Conservation (phyloP, 2,888 invertebrate genomes). For the Endotricha flammealis region DNA sequence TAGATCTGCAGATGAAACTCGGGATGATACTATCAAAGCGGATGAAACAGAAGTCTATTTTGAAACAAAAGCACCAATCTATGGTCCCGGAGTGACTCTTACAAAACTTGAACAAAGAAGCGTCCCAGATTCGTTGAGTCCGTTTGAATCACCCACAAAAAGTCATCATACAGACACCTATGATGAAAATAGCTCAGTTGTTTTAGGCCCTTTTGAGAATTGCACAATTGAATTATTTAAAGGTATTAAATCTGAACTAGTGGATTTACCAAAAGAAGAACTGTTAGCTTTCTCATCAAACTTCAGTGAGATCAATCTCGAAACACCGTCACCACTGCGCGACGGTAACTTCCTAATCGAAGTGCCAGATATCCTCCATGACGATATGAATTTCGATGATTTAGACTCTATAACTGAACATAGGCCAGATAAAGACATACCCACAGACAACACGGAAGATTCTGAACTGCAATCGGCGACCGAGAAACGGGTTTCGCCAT, state of each 20-base stretch:
- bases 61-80: conserved; percentile 42
- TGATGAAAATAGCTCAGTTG: conserved; percentile 74
- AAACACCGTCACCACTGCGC: conserved; percentile 66
- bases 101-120: conserved; percentile 52
- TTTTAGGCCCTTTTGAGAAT: conserved; percentile 78
- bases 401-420: conserved; percentile 42
- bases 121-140: conserved; percentile 52
- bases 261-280: conserved; percentile 66
- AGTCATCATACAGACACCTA: conserved; percentile 67
- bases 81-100: conserved; percentile 33
- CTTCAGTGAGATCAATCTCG: conserved; percentile 70
- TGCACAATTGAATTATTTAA: conserved; percentile 72
- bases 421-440: conserved; percentile 34
- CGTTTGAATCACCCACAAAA: conserved; percentile 67
- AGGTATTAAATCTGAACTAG: conserved; percentile 65
- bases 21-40: conserved; percentile 33
- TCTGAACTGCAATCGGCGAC: conserved; percentile 51
- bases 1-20: conserved; percentile 37
- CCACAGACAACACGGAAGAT: conserved; percentile 39
- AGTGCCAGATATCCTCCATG: conserved; percentile 61
- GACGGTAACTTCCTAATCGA: conserved; percentile 68
- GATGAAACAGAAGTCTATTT: conserved; percentile 30
- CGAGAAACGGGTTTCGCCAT: conserved; percentile 56
- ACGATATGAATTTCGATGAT: conserved; percentile 54
- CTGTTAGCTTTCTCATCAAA: conserved; percentile 75